Conservation (phyloP, 2,113 vertebrate species). For the Scytalopus superciliaris region DNA sequence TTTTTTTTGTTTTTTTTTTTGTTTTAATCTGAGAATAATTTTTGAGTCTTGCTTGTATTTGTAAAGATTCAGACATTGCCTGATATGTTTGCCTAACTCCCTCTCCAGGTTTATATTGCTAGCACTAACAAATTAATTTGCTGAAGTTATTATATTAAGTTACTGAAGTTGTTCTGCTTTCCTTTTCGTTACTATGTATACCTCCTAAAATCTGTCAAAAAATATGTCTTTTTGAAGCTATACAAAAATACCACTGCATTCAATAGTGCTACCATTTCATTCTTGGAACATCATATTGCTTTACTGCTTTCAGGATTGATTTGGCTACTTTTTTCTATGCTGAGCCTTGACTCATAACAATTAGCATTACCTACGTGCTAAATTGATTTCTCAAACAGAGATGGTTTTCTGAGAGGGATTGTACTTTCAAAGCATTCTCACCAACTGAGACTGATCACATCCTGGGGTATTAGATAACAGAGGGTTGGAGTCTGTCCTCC, state of each 20-base stretch:
- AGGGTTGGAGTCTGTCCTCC: background rate
- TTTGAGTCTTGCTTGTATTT: background rate
- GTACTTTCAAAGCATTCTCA: background rate
- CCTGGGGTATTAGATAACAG: background rate
- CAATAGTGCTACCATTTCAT: background rate
- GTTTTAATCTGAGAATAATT: background rate
- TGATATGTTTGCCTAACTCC: background rate
- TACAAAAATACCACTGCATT: background rate
- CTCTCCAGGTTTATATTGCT: background rate
- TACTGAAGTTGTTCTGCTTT: background rate
- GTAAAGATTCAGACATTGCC: background rate
- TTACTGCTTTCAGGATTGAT: background rate
- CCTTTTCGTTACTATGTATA: background rate
- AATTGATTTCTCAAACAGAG: background rate
- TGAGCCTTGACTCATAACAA: conserved; percentile 8
- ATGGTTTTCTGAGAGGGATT: background rate
- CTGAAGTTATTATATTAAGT: background rate
- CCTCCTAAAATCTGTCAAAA: background rate
- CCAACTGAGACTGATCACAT: background rate
- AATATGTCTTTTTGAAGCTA: background rate
- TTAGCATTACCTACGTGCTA: conserved; percentile 10
- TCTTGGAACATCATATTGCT: background rate
- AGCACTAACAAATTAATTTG: background rate
- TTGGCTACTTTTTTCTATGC: background rate
- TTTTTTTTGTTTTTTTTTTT: too few species aligned